Evolutionary conservation across 2,888 invertebrate genomes (phyloP).

Genomic region (Amblyteles armatorius): DNA sequence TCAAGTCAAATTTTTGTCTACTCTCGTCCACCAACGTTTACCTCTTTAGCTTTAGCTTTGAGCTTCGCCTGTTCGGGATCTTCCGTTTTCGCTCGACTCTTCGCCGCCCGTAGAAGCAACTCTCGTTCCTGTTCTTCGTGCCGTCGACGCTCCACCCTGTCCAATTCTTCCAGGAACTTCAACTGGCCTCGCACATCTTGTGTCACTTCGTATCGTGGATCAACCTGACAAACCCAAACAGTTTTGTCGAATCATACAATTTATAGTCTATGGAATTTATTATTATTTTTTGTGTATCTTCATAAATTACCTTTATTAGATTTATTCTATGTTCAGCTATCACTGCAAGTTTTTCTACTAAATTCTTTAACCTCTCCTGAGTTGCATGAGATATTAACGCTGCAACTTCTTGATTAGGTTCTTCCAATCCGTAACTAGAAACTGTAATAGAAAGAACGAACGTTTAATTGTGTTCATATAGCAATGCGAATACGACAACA

Average conservation of each 20-base stretch:
- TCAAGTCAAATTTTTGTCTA: background rate
- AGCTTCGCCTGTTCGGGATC: slow-evolving; percentile 99
- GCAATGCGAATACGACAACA: background rate
- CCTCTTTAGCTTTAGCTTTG: slow-evolving; percentile 96
- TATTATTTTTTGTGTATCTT: slow-evolving; percentile 2
- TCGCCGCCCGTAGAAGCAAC: slow-evolving; percentile 96
- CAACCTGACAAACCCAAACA: slow-evolving; percentile 86
- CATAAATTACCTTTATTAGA: slow-evolving; percentile 90
- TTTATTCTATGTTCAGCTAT: slow-evolving; percentile 98
- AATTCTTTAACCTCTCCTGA: slow-evolving; percentile 95
- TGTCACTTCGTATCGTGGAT: slow-evolving; percentile 95
- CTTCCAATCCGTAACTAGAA: slow-evolving; percentile 91
- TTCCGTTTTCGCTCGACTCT: slow-evolving; percentile 97
- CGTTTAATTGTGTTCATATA: background rate
- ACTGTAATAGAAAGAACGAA: slow-evolving; percentile 82
- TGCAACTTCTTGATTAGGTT: slow-evolving; percentile 94
- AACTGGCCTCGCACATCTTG: slow-evolving; percentile 96
- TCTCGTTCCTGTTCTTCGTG: slow-evolving; percentile 98
- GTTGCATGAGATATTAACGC: slow-evolving; percentile 96
- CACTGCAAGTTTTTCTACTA: slow-evolving; percentile 95
- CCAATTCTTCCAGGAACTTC: slow-evolving; percentile 98
- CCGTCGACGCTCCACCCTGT: slow-evolving; percentile 96
- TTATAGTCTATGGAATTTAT: background rate
- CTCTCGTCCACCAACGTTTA: slow-evolving; percentile 74
- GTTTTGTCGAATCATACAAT: slow-evolving; percentile 24